phyloP scores from a whole-genome alignment of 2,113 vertebrate genomes.

The Actinemys pallida region DNA sequence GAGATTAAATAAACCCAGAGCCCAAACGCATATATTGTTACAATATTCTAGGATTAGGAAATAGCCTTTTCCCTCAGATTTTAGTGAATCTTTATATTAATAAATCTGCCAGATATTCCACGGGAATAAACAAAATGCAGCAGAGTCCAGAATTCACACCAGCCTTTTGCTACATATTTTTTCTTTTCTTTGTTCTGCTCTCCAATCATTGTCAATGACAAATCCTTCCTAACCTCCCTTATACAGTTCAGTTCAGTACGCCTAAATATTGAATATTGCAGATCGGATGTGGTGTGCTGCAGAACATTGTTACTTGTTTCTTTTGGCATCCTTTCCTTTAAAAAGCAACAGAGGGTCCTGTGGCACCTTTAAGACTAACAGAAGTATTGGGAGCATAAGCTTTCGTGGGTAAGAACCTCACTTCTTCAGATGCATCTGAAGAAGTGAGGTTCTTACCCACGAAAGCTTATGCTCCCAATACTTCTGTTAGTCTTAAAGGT shows the following conservation, averaged over 20 bases:
- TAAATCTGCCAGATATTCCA: not conserved
- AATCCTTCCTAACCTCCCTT: not conserved
- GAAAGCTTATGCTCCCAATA: too few relatives aligned
- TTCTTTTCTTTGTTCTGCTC: not conserved
- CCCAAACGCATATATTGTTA: not conserved
- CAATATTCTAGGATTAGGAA: not conserved
- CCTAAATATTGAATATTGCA: not conserved
- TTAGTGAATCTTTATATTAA: not conserved
- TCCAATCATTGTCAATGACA: not conserved
- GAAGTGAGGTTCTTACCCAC: too few relatives aligned
- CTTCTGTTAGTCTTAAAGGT: too few relatives aligned
- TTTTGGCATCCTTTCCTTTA: not conserved
- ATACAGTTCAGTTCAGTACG: not conserved
- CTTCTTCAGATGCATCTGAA: too few relatives aligned
- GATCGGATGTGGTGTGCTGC: not conserved
- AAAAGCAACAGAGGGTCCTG: too few relatives aligned
- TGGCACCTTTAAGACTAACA: too few relatives aligned
- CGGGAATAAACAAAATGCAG: not conserved
- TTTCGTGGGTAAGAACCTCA: too few relatives aligned
- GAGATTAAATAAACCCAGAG: not conserved
- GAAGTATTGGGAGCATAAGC: too few relatives aligned
- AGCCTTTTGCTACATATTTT: not conserved
- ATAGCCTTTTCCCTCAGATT: not conserved
- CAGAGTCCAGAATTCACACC: not conserved
- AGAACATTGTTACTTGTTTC: not conserved